phyloP scores from a whole-genome alignment of 2,888 invertebrate species.

The Opisthograptis luteolata region DNA sequence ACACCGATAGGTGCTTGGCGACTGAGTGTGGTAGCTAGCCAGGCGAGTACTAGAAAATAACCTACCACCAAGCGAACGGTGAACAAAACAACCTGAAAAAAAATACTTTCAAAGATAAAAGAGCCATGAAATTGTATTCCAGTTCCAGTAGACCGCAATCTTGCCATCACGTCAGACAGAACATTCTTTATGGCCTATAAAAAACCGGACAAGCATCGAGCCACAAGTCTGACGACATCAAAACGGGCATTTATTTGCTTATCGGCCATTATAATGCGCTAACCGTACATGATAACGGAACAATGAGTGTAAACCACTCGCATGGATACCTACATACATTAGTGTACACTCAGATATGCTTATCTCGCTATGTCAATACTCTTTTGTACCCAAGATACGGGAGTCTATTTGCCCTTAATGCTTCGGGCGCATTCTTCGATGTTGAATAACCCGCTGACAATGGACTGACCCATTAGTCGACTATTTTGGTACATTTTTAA shows the following conservation, averaged over 20 bases:
- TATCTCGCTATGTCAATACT: conserved; percentile 80
- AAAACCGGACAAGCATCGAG: conserved; percentile 33
- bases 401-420: conserved; percentile 80
- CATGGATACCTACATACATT: conserved; percentile 69
- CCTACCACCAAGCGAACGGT: conserved; percentile 3
- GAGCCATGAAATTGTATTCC: not conserved
- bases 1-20: too few species aligned
- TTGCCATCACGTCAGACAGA: conserved; percentile 28
- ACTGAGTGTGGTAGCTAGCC: too few species aligned
- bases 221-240: conserved; percentile 48
- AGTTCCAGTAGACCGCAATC: conserved; percentile 5
- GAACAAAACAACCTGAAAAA: not conserved
- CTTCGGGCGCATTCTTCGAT: conserved; percentile 70
- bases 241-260: conserved; percentile 73
- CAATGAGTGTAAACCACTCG: conserved; percentile 76
- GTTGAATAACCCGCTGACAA: conserved; percentile 72
- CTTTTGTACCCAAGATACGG: conserved; percentile 81
- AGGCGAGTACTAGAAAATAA: too few species aligned
- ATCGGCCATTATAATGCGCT: conserved; percentile 74
- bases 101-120: not conserved
- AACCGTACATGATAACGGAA: conserved; percentile 78
- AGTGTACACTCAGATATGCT: conserved; percentile 75
- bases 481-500: conserved; percentile 54
- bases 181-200: conserved; percentile 40
- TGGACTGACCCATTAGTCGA: conserved; percentile 68